These are phyloP conservation scores for Troilus luridus DNA, from an alignment of 2,888 invertebrate species.

Conservation along the genomic window DNA sequence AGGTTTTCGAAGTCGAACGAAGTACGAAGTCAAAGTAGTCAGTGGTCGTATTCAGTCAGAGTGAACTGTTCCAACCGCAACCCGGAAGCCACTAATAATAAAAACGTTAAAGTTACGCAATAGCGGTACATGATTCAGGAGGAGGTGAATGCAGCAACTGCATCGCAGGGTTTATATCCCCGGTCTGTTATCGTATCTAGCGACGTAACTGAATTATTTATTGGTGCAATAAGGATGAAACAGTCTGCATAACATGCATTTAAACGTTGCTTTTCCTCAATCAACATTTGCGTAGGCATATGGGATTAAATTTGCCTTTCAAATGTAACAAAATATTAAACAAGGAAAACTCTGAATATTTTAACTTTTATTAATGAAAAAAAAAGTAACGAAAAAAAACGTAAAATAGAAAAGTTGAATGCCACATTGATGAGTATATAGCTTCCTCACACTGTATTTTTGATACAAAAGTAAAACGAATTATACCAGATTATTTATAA, in stretches of 20 bases:
- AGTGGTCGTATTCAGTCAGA: neutral
- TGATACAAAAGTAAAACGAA: too few relatives aligned
- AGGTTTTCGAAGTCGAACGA: neutral
- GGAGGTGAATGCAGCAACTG: neutral
- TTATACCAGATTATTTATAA: too few relatives aligned
- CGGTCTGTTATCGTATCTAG: neutral
- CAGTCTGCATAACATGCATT: neutral
- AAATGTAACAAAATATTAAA: neutral
- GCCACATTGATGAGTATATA: too few relatives aligned
- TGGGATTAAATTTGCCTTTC: neutral
- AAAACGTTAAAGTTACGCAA: neutral
- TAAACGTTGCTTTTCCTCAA: neutral
- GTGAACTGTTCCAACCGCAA: neutral
- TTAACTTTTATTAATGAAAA: too few relatives aligned
- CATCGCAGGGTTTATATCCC: neutral
- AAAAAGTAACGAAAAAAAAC: too few relatives aligned
- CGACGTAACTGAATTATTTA: neutral
- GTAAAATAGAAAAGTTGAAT: too few relatives aligned
- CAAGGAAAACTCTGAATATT: too few relatives aligned
- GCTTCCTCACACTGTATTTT: too few relatives aligned
- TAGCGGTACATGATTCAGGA: neutral
- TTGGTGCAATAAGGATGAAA: neutral
- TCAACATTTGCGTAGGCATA: neutral
- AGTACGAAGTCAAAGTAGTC: neutral
- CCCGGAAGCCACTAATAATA: neutral